Evolutionary conservation across 2,113 vertebrate genomes (phyloP).

Genomic region (Ptilorrhoa leucosticta): DNA sequence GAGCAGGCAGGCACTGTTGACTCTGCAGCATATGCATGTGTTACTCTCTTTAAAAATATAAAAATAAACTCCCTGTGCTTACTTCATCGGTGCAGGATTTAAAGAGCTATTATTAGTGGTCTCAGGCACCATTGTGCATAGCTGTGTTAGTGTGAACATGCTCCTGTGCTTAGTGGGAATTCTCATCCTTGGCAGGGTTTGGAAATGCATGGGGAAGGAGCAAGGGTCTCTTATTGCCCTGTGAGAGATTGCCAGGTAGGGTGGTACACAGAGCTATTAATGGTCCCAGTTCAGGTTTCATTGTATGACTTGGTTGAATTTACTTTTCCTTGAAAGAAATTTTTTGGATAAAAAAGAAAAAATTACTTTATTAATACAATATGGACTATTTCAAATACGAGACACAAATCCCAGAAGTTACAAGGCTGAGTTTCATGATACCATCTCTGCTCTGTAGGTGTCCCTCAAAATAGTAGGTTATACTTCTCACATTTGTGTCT

Average conservation of each 20-base stretch:
- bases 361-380: background rate
- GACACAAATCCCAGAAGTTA: background rate
- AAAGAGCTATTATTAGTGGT: conserved; percentile 55
- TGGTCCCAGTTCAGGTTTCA: background rate
- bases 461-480: background rate
- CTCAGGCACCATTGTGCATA: conserved; percentile 16
- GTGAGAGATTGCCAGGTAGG: background rate
- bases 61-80: conserved; percentile 55
- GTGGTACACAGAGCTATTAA: background rate
- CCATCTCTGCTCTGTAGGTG: background rate
- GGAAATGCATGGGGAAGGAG: background rate
- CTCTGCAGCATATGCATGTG: conserved; percentile 25
- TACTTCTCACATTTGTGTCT: background rate
- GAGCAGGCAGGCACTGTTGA: conserved; percentile 41
- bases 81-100: conserved; percentile 57
- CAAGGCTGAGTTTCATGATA: background rate
- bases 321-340: background rate
- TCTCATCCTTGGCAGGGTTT: conserved; percentile 18
- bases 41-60: conserved; percentile 45
- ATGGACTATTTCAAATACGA: background rate
- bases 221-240: background rate
- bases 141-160: conserved; percentile 1
- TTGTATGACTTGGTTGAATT: background rate
- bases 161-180: background rate
- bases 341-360: rapidly evolving